A percentile compares a stretch with the other conserved stretches of the same genome.
Conservation (phyloP, 1,140 invertebrate genomes). For the Diabrotica undecimpunctata region DNA sequence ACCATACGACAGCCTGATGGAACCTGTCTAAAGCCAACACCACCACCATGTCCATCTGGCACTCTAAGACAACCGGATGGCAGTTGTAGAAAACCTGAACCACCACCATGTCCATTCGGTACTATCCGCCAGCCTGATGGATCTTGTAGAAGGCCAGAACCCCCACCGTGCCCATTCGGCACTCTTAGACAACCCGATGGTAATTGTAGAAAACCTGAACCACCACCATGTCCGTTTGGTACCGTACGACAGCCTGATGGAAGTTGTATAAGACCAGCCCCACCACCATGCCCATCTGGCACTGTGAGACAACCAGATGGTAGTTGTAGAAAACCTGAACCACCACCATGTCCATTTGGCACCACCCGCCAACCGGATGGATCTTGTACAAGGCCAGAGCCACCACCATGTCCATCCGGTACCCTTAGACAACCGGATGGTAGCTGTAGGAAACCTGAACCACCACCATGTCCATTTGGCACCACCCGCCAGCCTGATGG, state of each 20-base stretch:
- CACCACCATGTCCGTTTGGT: conserved; percentile 23
- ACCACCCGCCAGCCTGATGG: conserved; percentile 15
- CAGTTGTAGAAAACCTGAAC: neutral
- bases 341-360: conserved; percentile 25
- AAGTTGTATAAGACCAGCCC: conserved; percentile 6
- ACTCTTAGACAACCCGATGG: conserved; percentile 8
- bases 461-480: conserved; percentile 12
- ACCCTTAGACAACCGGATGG: conserved; percentile 8
- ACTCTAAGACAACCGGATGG: conserved; percentile 24
- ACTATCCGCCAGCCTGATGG: conserved; percentile 17
- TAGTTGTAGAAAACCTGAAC: conserved; percentile 6
- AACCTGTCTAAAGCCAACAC: conserved; percentile 1
- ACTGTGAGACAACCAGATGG: conserved; percentile 10
- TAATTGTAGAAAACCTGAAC: conserved; percentile 6
- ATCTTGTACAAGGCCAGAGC: conserved; percentile 5
- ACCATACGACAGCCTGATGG: conserved; percentile 18
- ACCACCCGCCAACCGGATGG: conserved; percentile 17
- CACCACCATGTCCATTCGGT: conserved; percentile 15
- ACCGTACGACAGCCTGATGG: conserved; percentile 24
- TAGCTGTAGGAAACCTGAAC: conserved; percentile 6
- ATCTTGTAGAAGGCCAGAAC: conserved; percentile 8
- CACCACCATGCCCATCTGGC: conserved; percentile 23
- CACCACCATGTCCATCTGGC: conserved; percentile 5
- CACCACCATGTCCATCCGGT: conserved; percentile 12
- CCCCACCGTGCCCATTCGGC: neutral